These are phyloP conservation scores for Emydocephalus ijimae DNA, from an alignment of 2,113 vertebrate genomes.

Conservation along the genomic window DNA sequence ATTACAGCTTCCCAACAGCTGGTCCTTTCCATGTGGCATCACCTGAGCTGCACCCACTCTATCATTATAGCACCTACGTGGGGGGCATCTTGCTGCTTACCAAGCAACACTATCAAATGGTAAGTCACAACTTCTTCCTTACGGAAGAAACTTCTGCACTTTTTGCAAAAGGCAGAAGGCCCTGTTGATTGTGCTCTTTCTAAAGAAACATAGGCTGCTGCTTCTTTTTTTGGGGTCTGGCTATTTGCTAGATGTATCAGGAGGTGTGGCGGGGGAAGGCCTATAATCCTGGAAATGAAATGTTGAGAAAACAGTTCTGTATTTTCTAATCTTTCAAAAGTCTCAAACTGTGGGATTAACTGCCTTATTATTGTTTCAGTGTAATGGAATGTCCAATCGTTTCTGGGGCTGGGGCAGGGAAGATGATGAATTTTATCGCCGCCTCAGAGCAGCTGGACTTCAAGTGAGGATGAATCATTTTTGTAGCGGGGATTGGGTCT, in stretches of 20 bases:
- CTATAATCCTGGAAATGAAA: neutral
- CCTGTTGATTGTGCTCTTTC: neutral
- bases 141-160: neutral
- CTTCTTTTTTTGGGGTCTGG: neutral
- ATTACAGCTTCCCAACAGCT: constrained; percentile 87
- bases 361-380: constrained; percentile 70
- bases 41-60: constrained; percentile 92
- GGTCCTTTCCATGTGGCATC: constrained; percentile 96
- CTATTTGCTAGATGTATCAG: neutral
- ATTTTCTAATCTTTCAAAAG: neutral
- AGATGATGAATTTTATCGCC: constrained; percentile 93
- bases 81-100: constrained; percentile 95
- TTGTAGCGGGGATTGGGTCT: neutral
- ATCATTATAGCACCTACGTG: constrained; percentile 96
- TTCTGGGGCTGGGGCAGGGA: constrained; percentile 99
- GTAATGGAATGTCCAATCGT: constrained; percentile 98
- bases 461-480: constrained; percentile 72
- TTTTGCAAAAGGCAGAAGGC: neutral
- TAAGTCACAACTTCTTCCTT: constrained; percentile 50
- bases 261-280: too few species aligned
- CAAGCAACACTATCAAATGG: constrained; percentile 90
- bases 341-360: neutral
- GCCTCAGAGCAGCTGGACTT: constrained; percentile 86
- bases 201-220: neutral
- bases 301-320: neutral